Evolutionary conservation across 1,140 invertebrate species (phyloP).

Genomic region (fruit fly (Drosophila melanogaster)): Release_6_plus_ISO1_MT NC_004354.4:12149001-12149500

Average conservation of each 20-base stretch:
- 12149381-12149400: too few species aligned
- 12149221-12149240: too few species aligned
- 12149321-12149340: background rate
- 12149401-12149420: background rate
- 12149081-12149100: slow-evolving; percentile 12
- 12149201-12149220: background rate
- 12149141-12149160: background rate
- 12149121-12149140: background rate
- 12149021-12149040: slow-evolving; percentile 26
- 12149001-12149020: slow-evolving; percentile 73
- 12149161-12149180: background rate
- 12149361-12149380: too few species aligned
- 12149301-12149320: background rate
- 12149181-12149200: background rate
- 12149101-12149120: slow-evolving; percentile 24
- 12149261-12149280: too few species aligned
- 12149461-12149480: background rate
- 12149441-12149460: slow-evolving; percentile 21
- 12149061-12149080: slow-evolving; percentile 20
- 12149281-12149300: background rate
- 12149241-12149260: too few species aligned
- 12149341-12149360: too few species aligned
- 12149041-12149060: slow-evolving; percentile 37
- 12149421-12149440: slow-evolving; percentile 42
- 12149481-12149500: slow-evolving; percentile 7